Evolutionary conservation across 1,140 invertebrate genomes (phyloP).

Genomic region (Diuraphis noxia): DNA sequence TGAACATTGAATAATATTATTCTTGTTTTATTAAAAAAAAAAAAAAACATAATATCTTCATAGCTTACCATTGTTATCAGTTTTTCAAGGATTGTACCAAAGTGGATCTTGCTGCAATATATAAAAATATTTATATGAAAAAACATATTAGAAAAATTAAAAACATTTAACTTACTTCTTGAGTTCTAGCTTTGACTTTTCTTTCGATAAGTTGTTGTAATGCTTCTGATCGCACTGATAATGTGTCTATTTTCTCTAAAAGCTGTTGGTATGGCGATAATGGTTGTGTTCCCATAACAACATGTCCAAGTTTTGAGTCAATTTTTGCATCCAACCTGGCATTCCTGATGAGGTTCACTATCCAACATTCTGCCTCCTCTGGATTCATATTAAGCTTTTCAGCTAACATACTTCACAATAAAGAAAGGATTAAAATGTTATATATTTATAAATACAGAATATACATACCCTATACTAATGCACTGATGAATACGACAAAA

Average conservation of each 20-base stretch:
- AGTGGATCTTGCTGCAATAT: slow-evolving; percentile 52
- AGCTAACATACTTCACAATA: slow-evolving; percentile 82
- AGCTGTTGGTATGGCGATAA: slow-evolving; percentile 97
- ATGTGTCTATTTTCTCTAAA: slow-evolving; percentile 96
- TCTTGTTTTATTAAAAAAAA: slow-evolving; percentile 32
- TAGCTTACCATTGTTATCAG: not conserved
- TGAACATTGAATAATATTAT: not conserved
- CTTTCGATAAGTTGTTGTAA: slow-evolving; percentile 78
- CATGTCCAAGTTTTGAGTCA: slow-evolving; percentile 97
- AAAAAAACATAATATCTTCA: not conserved
- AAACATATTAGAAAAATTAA: not conserved
- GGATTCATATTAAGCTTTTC: slow-evolving; percentile 98
- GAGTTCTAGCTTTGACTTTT: slow-evolving; percentile 72
- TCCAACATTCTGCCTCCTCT: slow-evolving; percentile 98
- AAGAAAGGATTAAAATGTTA: slow-evolving; percentile 51
- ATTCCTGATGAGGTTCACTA: slow-evolving; percentile 97
- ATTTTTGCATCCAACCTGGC: slow-evolving; percentile 98
- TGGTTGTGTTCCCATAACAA: slow-evolving; percentile 98
- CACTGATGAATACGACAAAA: slow-evolving; percentile 99
- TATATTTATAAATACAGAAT: not conserved
- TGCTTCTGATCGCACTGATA: slow-evolving; percentile 87
- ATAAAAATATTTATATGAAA: not conserved
- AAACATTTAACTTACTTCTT: slow-evolving; percentile 49
- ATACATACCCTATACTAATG: slow-evolving; percentile 76
- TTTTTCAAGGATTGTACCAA: slow-evolving; percentile 46